Evolutionary conservation across 2,113 vertebrate genomes (phyloP).

Genomic region (Chitala chitala): DNA sequence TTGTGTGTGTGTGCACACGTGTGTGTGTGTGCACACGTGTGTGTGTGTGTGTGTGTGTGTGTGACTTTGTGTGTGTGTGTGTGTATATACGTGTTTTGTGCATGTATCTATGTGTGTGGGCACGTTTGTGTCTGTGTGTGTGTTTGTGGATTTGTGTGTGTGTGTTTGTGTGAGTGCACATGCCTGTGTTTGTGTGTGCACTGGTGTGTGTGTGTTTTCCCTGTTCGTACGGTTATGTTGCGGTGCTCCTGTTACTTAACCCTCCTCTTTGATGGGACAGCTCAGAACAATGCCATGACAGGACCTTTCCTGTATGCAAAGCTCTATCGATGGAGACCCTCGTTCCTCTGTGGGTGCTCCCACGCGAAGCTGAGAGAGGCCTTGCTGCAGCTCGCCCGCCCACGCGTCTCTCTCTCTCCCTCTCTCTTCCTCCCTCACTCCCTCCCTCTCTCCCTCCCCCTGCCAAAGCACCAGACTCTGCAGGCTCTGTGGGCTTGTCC

Average conservation of each 20-base stretch:
- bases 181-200: background rate
- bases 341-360: background rate
- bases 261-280: background rate
- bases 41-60: background rate
- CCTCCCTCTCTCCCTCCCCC: background rate
- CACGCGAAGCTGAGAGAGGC: background rate
- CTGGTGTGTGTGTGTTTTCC: background rate
- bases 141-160: background rate
- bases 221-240: background rate
- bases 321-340: background rate
- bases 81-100: too few species aligned
- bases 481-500: background rate
- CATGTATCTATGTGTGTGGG: background rate
- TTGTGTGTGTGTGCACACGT: too few species aligned
- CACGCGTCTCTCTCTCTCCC: background rate
- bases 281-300: too few species aligned
- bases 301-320: too few species aligned
- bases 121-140: background rate
- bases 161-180: too few species aligned
- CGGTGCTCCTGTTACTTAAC: background rate
- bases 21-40: background rate
- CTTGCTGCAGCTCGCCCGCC: background rate
- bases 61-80: background rate
- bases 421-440: background rate
- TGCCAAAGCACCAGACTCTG: background rate